Conservation (phyloP, 2,113 vertebrate genomes). For the Hucho hucho region DNA sequence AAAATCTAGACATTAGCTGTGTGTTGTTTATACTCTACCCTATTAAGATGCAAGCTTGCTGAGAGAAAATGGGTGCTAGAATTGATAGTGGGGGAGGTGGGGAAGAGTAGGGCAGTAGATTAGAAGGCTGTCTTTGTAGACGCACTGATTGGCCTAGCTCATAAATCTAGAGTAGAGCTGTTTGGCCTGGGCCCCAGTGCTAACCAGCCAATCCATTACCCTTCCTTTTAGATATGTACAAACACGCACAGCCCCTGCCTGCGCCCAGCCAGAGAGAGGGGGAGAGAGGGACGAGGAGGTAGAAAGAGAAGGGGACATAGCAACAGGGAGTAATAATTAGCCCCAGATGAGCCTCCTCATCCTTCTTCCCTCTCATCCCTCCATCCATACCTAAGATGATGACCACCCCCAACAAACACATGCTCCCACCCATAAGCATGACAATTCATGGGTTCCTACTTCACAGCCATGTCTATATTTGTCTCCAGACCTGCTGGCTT, state of each 20-base stretch:
- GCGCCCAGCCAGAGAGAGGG: background rate
- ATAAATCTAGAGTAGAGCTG: constrained; percentile 45
- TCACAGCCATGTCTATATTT: background rate
- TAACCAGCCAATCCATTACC: constrained; percentile 36
- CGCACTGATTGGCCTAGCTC: constrained; percentile 42
- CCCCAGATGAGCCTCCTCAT: background rate
- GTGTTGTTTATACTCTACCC: too few relatives aligned
- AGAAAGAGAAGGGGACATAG: constrained; percentile 3
- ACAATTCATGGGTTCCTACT: background rate
- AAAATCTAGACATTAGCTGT: too few relatives aligned
- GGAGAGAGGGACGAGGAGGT: background rate
- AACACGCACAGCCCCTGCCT: constrained; percentile 35
- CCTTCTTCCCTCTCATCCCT: background rate
- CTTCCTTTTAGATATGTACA: constrained; percentile 52
- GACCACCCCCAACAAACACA: background rate
- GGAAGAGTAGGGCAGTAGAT: constrained; percentile 18
- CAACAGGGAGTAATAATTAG: constrained; percentile 14
- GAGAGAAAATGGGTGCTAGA: too few relatives aligned
- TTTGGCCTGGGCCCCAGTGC: constrained; percentile 41
- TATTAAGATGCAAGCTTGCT: too few relatives aligned
- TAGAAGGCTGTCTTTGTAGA: constrained; percentile 25
- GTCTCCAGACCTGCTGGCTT: constrained; percentile 4
- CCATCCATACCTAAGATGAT: background rate
- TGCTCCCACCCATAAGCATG: constrained; percentile 22
- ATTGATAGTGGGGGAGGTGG: too few relatives aligned